Percentiles rank a stretch among this genome's conserved stretches.
These are phyloP conservation scores for Neuroterus valhalla DNA, from an alignment of 1,140 invertebrate genomes.

Conservation along the genomic window DNA sequence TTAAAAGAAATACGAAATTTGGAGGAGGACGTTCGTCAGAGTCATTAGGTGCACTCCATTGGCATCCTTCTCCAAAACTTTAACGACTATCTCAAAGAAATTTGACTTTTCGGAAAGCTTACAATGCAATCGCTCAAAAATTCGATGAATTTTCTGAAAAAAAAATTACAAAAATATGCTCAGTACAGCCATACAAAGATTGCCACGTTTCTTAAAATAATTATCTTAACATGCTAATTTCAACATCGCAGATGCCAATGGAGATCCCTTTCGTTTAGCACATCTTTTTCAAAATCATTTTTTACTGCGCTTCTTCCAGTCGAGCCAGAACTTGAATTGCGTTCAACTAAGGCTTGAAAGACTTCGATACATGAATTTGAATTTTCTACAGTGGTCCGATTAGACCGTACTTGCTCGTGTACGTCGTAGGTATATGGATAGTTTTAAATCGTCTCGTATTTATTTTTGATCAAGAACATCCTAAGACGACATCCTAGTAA, in stretches of 20 bases:
- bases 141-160: background rate
- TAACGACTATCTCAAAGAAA: background rate
- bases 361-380: constrained; percentile 68
- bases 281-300: background rate
- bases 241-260: constrained; percentile 10
- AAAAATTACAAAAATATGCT: background rate
- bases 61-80: background rate
- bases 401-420: constrained; percentile 43
- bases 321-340: constrained; percentile 50
- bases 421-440: constrained; percentile 37
- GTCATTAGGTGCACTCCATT: constrained; percentile 14
- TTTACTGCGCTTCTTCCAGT: constrained; percentile 24
- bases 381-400: constrained; percentile 51
- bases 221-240: background rate
- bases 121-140: background rate
- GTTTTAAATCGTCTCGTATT: constrained; percentile 45
- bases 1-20: constrained; percentile 5
- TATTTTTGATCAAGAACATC: constrained; percentile 58
- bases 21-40: background rate
- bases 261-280: background rate
- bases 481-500: constrained; percentile 71
- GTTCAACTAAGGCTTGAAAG: constrained; percentile 64
- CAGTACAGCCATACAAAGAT: background rate
- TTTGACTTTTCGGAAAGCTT: background rate
- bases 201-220: background rate